Evolutionary conservation across 2,888 invertebrate genomes (phyloP).

Genomic region (Drosophila yooni): DNA sequence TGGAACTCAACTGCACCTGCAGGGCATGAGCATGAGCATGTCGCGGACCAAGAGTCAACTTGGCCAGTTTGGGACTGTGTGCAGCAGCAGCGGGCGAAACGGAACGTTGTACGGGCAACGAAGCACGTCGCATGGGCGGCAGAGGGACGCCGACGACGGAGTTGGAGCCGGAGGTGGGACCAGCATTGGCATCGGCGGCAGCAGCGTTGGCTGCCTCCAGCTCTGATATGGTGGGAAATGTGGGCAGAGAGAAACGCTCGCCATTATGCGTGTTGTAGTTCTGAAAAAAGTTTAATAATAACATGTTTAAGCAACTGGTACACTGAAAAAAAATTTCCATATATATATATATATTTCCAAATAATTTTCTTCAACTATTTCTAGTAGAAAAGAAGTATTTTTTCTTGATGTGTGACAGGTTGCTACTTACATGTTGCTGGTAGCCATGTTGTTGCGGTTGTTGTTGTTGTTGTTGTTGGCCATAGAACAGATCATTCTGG

Average conservation of each 20-base stretch:
- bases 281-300: slow-evolving; percentile 46
- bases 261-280: slow-evolving; percentile 84
- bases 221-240: slow-evolving; percentile 89
- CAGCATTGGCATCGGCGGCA: slow-evolving; percentile 34
- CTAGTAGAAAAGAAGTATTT: background rate
- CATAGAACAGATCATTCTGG: slow-evolving; percentile 70
- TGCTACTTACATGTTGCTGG: slow-evolving; percentile 81
- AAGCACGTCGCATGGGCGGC: slow-evolving; percentile 89
- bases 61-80: slow-evolving; percentile 81
- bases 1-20: slow-evolving; percentile 85
- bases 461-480: slow-evolving; percentile 65
- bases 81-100: slow-evolving; percentile 87
- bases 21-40: slow-evolving; percentile 54
- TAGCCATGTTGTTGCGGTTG: slow-evolving; percentile 70
- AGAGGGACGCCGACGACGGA: slow-evolving; percentile 32
- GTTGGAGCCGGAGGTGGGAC: slow-evolving; percentile 18
- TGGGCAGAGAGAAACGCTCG: slow-evolving; percentile 90
- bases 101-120: slow-evolving; percentile 91
- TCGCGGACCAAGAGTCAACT: slow-evolving; percentile 67
- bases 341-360: background rate
- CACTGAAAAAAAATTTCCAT: background rate
- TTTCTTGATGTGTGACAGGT: background rate
- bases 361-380: background rate
- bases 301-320: background rate
- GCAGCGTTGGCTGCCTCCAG: slow-evolving; percentile 86